Evolutionary conservation across 1,140 invertebrate species (phyloP).

Genomic region (Anthonomus grandis): DNA sequence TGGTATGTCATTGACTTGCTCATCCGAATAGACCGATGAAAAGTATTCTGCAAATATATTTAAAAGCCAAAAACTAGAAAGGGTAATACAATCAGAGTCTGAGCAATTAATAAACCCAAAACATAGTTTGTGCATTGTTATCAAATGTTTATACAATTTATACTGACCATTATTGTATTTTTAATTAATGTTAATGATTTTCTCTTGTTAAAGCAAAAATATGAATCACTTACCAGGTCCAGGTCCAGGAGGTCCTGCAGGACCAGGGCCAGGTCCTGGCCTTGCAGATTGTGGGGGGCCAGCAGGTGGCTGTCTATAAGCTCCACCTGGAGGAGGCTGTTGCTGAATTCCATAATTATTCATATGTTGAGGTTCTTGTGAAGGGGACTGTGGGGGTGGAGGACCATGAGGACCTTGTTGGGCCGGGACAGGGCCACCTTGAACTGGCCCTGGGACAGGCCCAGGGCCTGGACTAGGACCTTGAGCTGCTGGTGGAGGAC

Average conservation of each 20-base stretch:
- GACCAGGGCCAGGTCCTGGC: conserved; percentile 22
- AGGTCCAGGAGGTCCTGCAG: conserved; percentile 37
- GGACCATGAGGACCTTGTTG: conserved; percentile 43
- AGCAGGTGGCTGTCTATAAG: conserved; percentile 44
- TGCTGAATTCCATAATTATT: conserved; percentile 53
- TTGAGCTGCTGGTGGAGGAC: conserved; percentile 43
- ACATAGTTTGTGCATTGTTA: no score
- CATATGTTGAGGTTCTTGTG: conserved; percentile 55
- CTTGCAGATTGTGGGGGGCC: conserved; percentile 29
- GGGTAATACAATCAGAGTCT: no score
- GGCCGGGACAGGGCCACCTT: conserved; percentile 32
- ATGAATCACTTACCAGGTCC: no score
- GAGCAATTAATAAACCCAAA: no score
- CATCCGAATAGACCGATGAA: no score
- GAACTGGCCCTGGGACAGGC: conserved; percentile 45
- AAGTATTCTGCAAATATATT: no score
- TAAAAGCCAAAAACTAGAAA: no score
- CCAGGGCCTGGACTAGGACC: conserved; percentile 29
- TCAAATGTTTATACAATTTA: no score
- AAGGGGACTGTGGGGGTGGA: conserved; percentile 48
- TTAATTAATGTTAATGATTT: no score
- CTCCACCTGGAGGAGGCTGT: conserved; percentile 49
- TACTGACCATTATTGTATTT: no score
- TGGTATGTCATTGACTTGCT: no score
- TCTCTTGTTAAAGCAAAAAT: no score